Evolutionary conservation across 2,888 invertebrate species (phyloP).

Genomic region (Ophion ellenae): DNA sequence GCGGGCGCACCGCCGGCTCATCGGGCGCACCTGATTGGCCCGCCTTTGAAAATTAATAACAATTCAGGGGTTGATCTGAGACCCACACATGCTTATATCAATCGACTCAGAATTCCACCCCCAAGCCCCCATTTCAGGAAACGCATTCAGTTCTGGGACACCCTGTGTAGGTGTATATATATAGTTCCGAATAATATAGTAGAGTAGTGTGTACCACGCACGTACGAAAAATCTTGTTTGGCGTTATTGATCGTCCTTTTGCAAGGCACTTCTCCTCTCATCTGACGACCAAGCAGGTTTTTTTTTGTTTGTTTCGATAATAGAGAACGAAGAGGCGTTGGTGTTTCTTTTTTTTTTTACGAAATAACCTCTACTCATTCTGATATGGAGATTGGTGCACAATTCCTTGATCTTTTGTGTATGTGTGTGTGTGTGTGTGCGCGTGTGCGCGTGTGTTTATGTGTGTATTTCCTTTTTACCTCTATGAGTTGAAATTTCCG

Average conservation of each 20-base stretch:
- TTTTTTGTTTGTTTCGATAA: conserved; percentile 36
- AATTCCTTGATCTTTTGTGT: conserved; percentile 48
- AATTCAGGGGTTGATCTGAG: too few relatives aligned
- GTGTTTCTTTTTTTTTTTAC: conserved; percentile 25
- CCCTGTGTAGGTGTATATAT: neutral
- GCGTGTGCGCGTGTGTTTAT: too few relatives aligned
- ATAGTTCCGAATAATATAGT: conserved; percentile 57
- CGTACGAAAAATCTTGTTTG: conserved; percentile 66
- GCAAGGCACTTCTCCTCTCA: conserved; percentile 66
- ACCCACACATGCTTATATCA: too few relatives aligned
- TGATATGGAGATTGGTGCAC: conserved; percentile 63
- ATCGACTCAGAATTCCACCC: too few relatives aligned
- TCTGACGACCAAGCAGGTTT: conserved; percentile 61
- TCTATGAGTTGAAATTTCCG: conserved; percentile 21
- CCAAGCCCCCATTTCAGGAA: too few relatives aligned
- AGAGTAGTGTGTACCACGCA: conserved; percentile 48
- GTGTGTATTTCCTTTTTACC: neutral
- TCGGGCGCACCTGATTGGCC: too few relatives aligned
- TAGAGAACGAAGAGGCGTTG: conserved; percentile 56
- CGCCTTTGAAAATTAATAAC: too few relatives aligned
- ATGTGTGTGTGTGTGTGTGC: too few relatives aligned
- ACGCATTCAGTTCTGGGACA: too few relatives aligned
- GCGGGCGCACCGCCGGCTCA: too few relatives aligned
- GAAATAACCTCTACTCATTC: conserved; percentile 53
- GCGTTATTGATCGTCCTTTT: conserved; percentile 67